Evolutionary conservation across 2,888 invertebrate species (phyloP).

Genomic region (Siphonodentalium dalli): DNA sequence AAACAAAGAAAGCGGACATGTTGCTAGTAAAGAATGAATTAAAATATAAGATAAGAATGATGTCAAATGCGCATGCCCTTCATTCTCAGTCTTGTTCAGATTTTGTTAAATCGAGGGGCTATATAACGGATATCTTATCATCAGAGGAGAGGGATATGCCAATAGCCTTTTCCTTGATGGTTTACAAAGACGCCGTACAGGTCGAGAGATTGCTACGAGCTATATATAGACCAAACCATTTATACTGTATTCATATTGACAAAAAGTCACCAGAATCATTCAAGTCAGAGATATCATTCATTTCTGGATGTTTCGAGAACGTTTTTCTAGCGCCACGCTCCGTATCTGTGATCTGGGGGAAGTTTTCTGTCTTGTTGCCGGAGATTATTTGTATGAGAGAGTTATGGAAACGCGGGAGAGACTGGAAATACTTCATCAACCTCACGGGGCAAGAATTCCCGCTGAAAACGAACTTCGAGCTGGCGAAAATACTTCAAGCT

Average conservation of each 20-base stretch:
- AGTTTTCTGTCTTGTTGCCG: slow-evolving; percentile 43
- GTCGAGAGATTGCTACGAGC: slow-evolving; percentile 45
- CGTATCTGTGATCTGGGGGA: slow-evolving; percentile 43
- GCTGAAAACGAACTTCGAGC: too few species aligned
- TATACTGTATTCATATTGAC: slow-evolving; percentile 57
- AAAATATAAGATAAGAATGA: too few species aligned
- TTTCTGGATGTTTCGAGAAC: slow-evolving; percentile 47
- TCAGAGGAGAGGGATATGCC: slow-evolving; percentile 37
- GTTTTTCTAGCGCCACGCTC: slow-evolving; percentile 40
- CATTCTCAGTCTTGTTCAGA: too few species aligned
- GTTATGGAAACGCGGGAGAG: too few species aligned
- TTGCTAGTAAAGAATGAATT: too few species aligned
- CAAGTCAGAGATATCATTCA: slow-evolving; percentile 27
- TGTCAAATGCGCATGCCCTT: too few species aligned
- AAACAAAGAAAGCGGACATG: too few species aligned
- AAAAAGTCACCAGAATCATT: slow-evolving; percentile 32
- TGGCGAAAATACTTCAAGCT: too few species aligned
- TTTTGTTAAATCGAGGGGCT: too few species aligned
- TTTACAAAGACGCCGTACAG: slow-evolving; percentile 45
- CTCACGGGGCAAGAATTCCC: too few species aligned
- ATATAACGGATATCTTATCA: slow-evolving; percentile 26
- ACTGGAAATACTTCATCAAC: too few species aligned
- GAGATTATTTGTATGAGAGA: slow-evolving; percentile 50
- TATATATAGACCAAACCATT: slow-evolving; percentile 54
- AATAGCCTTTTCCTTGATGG: slow-evolving; percentile 44